Evolutionary conservation across 2,113 vertebrate genomes (phyloP).

Genomic region (Stegastes partitus): DNA sequence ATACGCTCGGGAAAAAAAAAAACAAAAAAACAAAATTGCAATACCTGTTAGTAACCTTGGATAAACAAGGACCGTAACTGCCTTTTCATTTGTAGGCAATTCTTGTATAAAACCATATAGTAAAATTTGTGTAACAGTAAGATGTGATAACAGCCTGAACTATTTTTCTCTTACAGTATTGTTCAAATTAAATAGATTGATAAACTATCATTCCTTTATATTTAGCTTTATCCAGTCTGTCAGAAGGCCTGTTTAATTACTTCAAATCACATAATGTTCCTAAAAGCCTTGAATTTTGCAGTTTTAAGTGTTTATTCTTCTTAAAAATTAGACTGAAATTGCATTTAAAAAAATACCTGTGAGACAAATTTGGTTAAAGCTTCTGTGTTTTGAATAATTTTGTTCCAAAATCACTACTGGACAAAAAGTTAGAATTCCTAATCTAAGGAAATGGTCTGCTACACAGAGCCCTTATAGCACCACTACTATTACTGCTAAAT

Average conservation of each 20-base stretch:
- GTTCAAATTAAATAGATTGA: not conserved
- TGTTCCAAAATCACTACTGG: no score
- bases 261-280: not conserved
- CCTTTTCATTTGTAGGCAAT: conserved; percentile 12
- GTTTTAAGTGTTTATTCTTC: not conserved
- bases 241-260: not conserved
- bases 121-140: conserved; percentile 30
- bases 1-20: not conserved
- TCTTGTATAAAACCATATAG: conserved; percentile 31
- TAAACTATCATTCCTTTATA: not conserved
- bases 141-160: not conserved
- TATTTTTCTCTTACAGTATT: not conserved
- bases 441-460: no score
- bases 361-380: no score
- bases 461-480: not conserved
- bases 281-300: not conserved
- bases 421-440: not conserved
- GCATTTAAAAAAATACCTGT: no score
- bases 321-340: not conserved
- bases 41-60: not conserved
- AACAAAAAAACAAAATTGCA: conserved; percentile 7
- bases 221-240: not conserved
- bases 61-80: conserved; percentile 27
- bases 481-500: not conserved
- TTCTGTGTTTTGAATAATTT: no score